Base-by-base conservation (phyloP, 2,797 vertebrate species). In the Sebastes vulpes region DNA sequence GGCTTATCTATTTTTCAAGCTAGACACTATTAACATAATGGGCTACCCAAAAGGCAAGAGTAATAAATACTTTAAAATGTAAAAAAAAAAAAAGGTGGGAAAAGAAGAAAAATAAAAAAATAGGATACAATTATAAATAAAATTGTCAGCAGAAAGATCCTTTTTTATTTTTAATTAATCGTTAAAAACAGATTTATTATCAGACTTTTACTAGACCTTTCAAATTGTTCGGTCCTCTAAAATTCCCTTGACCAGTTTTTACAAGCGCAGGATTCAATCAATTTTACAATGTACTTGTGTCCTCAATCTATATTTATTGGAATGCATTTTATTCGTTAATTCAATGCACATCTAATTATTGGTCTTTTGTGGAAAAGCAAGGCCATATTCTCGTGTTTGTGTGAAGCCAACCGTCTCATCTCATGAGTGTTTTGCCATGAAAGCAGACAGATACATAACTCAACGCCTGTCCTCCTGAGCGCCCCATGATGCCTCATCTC, bases 341-440 rank as follows among this genome's bases (percentile, higher is more conserved):
- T 48, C 42, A 48, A 48, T 48, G 42, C 16, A 48, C 42, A 48
- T 48, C 42, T 48, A 48, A 18, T 48, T 48, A 48, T 8, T 48
- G 42, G 16, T 48, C 16, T 48, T 48, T 48, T 48, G 42, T 48
- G 42, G 42, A 48, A n/a, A n/a, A 48, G 42, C 16, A n/a, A 46
- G 38, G 6, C 38, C 38, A 46, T 18, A 18, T 46, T 1, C 0
- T 46, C 6, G 0, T 42, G 35, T 25, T 8, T 35, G 16, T 46
- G 25, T 3, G 21, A 80, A 84, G 28, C 74, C 66, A 71, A 46
- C 26, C 61, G 56, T 70, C 64, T 79, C 63, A 71, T 75, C 74
- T 85, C 50, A 66, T 61, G 53, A 85, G 65, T 70, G 65, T 1
- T 72, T 85, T 83, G 58, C 77, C 61, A 82, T 84, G 50, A 68